Percentiles rank a stretch among this genome's conserved stretches.
Evolutionary conservation across 2,888 invertebrate genomes (phyloP).

Genomic region (Cantharis rustica): DNA sequence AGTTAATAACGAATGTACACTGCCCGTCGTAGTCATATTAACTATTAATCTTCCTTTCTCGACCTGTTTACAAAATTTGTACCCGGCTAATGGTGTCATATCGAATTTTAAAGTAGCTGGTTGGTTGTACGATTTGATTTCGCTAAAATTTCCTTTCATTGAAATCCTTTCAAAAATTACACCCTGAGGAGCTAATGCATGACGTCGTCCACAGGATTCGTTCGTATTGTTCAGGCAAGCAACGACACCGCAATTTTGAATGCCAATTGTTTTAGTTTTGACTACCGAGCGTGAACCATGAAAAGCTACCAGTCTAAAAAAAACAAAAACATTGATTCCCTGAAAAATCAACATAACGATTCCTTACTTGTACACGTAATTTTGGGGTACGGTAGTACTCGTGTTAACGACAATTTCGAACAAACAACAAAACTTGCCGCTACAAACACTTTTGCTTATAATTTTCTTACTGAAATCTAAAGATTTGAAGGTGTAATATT

Average conservation of each 20-base stretch:
- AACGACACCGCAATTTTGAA: conserved; percentile 35
- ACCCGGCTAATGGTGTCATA: conserved; percentile 27
- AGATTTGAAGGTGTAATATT: neutral
- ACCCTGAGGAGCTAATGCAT: neutral
- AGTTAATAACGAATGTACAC: conserved; percentile 26
- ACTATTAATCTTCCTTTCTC: conserved; percentile 14
- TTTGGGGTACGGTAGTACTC: neutral
- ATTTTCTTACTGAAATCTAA: neutral
- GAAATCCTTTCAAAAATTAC: conserved; percentile 25
- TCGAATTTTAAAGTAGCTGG: conserved; percentile 35
- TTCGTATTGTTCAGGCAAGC: conserved; percentile 29
- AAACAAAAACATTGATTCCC: neutral
- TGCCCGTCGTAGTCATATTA: conserved; percentile 25
- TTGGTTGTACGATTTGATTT: conserved; percentile 24
- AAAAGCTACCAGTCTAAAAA: conserved; percentile 33
- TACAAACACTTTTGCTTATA: neutral
- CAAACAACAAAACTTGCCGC: neutral
- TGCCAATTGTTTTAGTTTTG: conserved; percentile 21
- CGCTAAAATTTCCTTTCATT: conserved; percentile 19
- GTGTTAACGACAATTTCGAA: neutral
- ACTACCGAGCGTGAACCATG: conserved; percentile 30
- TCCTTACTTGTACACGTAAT: neutral
- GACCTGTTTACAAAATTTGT: conserved; percentile 30
- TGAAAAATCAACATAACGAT: neutral
- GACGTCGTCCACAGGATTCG: conserved; percentile 28